Percentiles rank a stretch among this genome's conserved stretches.
Evolutionary conservation across 2,888 invertebrate genomes (phyloP).

Genomic region (Autographa gamma): DNA sequence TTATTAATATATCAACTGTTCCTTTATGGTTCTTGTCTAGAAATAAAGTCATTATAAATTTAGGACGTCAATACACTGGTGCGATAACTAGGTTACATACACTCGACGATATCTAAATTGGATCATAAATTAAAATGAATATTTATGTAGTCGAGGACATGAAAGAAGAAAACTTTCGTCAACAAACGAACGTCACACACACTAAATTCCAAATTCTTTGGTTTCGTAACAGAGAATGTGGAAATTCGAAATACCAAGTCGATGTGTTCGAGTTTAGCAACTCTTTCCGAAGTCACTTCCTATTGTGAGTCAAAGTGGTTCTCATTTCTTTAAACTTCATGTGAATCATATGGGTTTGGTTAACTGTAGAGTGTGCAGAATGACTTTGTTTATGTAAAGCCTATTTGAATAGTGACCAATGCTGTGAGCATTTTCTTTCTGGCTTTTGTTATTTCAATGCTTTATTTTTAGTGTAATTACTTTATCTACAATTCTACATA

Average conservation of each 20-base stretch:
- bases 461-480: too few relatives aligned
- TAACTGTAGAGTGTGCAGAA: conserved; percentile 8
- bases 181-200: neutral
- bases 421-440: conserved; percentile 19
- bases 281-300: conserved; percentile 42
- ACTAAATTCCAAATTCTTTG: neutral
- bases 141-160: neutral
- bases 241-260: conserved; percentile 33
- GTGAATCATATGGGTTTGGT: conserved; percentile 45
- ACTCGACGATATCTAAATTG: too few relatives aligned
- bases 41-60: neutral
- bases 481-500: too few relatives aligned
- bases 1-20: neutral
- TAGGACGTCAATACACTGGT: neutral
- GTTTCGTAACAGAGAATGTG: conserved; percentile 12
- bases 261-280: conserved; percentile 49
- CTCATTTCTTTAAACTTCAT: conserved; percentile 16
- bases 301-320: conserved; percentile 53
- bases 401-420: conserved; percentile 4
- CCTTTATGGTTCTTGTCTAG: neutral
- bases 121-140: neutral
- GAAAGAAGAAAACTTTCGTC: neutral
- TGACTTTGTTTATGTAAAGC: conserved; percentile 15
- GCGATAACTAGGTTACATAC: neutral
- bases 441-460: too few relatives aligned